Base-by-base conservation (phyloP, 2,888 invertebrate species). In the Argyresthia goedartella region DNA sequence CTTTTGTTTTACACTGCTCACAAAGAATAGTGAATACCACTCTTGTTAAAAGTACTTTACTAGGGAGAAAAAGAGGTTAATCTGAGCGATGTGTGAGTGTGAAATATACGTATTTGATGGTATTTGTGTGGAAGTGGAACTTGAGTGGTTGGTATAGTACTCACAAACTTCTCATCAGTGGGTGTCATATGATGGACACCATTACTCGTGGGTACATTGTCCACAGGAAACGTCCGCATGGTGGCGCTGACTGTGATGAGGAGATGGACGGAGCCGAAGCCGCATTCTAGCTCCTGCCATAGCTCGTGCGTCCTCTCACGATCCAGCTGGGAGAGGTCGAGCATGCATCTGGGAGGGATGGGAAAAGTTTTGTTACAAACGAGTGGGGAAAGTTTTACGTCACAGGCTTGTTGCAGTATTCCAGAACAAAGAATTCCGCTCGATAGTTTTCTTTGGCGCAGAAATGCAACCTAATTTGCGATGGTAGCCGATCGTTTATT, bases 281-380 rank as follows among this genome's bases (percentile, higher is more conserved):
- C 85, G 50, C 85, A 81, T 54, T 84, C 85, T 59, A 85, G 58
- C 52, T 79, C 72, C 55, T 76, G 77, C 82, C 84, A 84, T 9
- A 86, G 56, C 53, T 86, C 85, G 53, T 84, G 81, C 4, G 86
- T 84, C 59, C 73, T 78, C 60, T 86, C 85, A 52, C 73, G 80
- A 48, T 85, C 81, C 25, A 85, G 59, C 43, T 71, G 71, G 0
- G 80, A 73, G 8, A 86, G 69, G 62, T 86, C 81, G 55, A 86
- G 73, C 46, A 69, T 60, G 60, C 84, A 85, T 59, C 86, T 86
- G 64, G 1, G 54, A 59, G 6, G 11, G 13, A 41, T 7, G n/a
- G 3, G 3, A 8, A 7, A 41, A 41, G 8, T 2, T 4, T 11
- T 3, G 41, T 41, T 7, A 11, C 3, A 41, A n/a, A 4, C 2